Conservation (phyloP, 2,797 vertebrate species). For the Melanitta fusca region DNA sequence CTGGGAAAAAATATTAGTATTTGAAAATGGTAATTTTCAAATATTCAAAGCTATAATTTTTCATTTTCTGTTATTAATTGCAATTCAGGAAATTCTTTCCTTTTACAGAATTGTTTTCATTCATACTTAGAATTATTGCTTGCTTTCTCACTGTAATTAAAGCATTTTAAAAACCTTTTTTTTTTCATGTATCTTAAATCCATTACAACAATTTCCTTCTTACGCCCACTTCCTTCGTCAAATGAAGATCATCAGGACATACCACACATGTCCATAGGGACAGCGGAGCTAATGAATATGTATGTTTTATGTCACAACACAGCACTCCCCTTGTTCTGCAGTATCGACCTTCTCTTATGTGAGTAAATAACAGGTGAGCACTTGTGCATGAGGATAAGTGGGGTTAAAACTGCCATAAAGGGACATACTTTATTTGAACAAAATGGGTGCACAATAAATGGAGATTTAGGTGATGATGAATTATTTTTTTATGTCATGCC, state of each 20-base stretch:
- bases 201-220: slow-evolving; percentile 72
- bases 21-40: background rate
- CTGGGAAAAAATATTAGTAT: background rate
- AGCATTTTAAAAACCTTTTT: background rate
- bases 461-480: slow-evolving; percentile 24
- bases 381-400: slow-evolving; percentile 73
- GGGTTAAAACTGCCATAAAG: slow-evolving; percentile 76
- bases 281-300: slow-evolving; percentile 79
- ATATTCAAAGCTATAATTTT: background rate
- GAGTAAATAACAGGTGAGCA: slow-evolving; percentile 82
- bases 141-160: background rate
- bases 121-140: slow-evolving; percentile 40
- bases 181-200: slow-evolving; percentile 43
- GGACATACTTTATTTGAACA: slow-evolving; percentile 33
- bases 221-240: slow-evolving; percentile 66
- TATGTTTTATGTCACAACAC: slow-evolving; percentile 78
- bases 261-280: slow-evolving; percentile 71
- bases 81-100: background rate
- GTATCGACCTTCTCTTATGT: slow-evolving; percentile 75
- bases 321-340: slow-evolving; percentile 74
- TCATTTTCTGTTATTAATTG: background rate
- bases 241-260: slow-evolving; percentile 77
- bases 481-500: background rate
- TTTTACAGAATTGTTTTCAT: background rate
- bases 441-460: slow-evolving; percentile 25